These are phyloP conservation scores for Aphidius ervi DNA, from an alignment of 1,140 invertebrate genomes.

Conservation along the genomic window DNA sequence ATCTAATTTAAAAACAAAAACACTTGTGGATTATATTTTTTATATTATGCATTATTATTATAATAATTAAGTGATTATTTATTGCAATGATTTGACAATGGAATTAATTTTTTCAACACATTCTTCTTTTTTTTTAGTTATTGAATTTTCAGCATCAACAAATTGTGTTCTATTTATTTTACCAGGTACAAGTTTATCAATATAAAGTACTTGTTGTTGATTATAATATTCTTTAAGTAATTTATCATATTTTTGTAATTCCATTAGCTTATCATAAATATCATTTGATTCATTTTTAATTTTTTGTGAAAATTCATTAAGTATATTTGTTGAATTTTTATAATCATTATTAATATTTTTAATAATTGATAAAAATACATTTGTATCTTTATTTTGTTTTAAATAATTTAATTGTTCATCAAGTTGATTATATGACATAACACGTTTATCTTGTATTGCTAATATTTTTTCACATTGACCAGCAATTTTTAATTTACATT, in stretches of 20 bases:
- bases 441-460: slow-evolving; percentile 60
- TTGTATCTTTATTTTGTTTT: slow-evolving; percentile 63
- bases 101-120: slow-evolving; percentile 64
- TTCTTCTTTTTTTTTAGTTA: slow-evolving; percentile 65
- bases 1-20: too few species aligned
- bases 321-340: slow-evolving; percentile 58
- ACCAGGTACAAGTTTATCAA: slow-evolving; percentile 64
- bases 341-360: slow-evolving; percentile 65
- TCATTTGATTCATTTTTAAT: slow-evolving; percentile 64
- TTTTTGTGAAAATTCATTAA: slow-evolving; percentile 59
- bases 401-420: slow-evolving; percentile 64
- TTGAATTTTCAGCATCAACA: slow-evolving; percentile 59
- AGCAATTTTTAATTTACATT: slow-evolving; percentile 56
- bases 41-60: too few species aligned
- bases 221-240: slow-evolving; percentile 52
- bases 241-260: slow-evolving; percentile 63
- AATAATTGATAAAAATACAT: slow-evolving; percentile 52
- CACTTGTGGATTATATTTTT: too few species aligned
- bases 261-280: slow-evolving; percentile 61
- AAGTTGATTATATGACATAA: slow-evolving; percentile 60
- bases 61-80: slow-evolving; percentile 14
- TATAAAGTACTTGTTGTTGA: slow-evolving; percentile 55
- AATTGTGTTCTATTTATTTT: slow-evolving; percentile 66
- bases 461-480: slow-evolving; percentile 58
- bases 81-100: slow-evolving; percentile 54